phyloP scores from a whole-genome alignment of 2,113 vertebrate species.

The Amia ocellicauda region DNA sequence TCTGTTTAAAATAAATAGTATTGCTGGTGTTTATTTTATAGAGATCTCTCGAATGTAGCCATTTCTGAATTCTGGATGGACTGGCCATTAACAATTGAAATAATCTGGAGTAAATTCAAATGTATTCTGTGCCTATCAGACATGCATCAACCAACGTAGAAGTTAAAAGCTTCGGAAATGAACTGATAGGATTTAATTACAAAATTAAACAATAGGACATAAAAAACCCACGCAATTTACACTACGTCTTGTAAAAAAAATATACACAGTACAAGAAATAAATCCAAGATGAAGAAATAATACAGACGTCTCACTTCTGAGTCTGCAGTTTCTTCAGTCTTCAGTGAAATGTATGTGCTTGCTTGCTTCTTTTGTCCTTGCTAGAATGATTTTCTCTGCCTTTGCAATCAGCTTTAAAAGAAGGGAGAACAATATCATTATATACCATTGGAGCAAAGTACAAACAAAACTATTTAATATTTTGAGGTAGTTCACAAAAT shows the following conservation, averaged over 20 bases:
- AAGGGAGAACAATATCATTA: conserved; percentile 29
- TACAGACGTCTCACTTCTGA: not conserved
- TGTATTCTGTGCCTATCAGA: not conserved
- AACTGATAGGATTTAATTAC: not conserved
- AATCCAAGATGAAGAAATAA: not conserved
- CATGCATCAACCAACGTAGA: not conserved
- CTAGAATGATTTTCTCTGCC: conserved; percentile 88
- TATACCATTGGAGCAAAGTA: not conserved
- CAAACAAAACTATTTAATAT: not conserved
- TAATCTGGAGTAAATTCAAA: too few species aligned
- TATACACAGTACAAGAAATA: not conserved
- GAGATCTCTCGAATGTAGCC: too few species aligned
- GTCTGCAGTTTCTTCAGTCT: conserved; percentile 50
- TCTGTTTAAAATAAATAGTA: too few species aligned
- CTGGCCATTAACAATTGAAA: too few species aligned
- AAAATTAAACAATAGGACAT: not conserved
- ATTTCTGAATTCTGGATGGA: too few species aligned
- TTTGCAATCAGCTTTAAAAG: conserved; percentile 83
- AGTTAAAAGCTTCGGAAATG: conserved; percentile 1
- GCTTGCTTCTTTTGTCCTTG: conserved; percentile 77
- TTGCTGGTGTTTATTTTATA: too few species aligned
- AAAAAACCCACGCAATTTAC: too few species aligned
- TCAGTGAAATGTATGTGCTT: conserved; percentile 87
- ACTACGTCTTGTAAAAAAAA: not conserved
- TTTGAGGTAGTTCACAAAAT: not conserved